phyloP scores from a whole-genome alignment of 2,113 vertebrate species.

The Danio rerio region DNA sequence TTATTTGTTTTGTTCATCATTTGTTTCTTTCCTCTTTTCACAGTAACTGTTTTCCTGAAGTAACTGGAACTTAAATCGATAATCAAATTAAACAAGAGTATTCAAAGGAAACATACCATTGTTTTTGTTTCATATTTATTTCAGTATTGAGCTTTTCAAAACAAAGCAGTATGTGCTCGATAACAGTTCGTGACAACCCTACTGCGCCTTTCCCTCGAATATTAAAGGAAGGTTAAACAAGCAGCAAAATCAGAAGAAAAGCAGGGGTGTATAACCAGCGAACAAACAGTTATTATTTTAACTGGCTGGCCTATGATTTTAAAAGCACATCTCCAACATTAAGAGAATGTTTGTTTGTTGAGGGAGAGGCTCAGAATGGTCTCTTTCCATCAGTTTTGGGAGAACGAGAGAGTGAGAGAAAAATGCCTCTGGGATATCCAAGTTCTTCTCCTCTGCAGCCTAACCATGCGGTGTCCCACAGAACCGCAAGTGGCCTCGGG shows the following conservation, averaged over 20 bases:
- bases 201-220: constrained; percentile 53
- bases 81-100: background rate
- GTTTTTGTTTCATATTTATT: background rate
- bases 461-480: constrained; percentile 55
- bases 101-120: background rate
- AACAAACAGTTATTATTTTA: constrained; percentile 76
- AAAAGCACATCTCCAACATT: constrained; percentile 72
- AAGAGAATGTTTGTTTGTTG: constrained; percentile 69
- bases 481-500: constrained; percentile 63
- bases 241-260: constrained; percentile 66
- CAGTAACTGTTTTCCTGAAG: background rate
- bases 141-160: background rate
- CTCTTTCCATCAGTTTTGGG: constrained; percentile 21
- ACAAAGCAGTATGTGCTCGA: background rate
- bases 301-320: constrained; percentile 75
- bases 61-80: background rate
- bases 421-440: constrained; percentile 37
- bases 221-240: constrained; percentile 71
- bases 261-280: constrained; percentile 69
- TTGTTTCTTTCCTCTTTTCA: background rate
- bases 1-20: background rate
- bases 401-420: constrained; percentile 14
- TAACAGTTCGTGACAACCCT: background rate
- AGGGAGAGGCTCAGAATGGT: constrained; percentile 52
- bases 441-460: constrained; percentile 53